Evolutionary conservation across 37 sponge, comb jelly and placozoan genomes (phyloP), one percentile per base, ranked within the genome.

Genomic region (Corticium candelabrum): DNA sequence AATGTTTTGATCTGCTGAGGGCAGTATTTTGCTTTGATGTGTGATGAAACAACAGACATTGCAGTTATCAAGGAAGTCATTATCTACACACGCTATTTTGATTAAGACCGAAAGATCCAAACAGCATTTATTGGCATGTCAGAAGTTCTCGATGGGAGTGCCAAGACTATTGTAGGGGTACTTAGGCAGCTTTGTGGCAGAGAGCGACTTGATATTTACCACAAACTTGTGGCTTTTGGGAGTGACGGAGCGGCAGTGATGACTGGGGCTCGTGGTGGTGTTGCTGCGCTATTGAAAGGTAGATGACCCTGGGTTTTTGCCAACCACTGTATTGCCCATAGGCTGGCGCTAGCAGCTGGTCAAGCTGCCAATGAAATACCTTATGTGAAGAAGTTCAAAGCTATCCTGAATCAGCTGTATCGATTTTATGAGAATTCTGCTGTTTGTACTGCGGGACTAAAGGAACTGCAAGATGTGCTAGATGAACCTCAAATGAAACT

Each of bases 291-390:
- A 50, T 50, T 50, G 62, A 50, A 50, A 50, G 62, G 15, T 50
- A 21, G 21, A 21, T 11, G 11, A 27, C 62, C 62, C 15, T 50
- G 62, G 62, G 15, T 50, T 11, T 11, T 80, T 76, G 81, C 40
- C 35, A 84, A 37, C 0, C 85, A 84, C 80, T 84, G 85, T 79
- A 57, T 69, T 68, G 85, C 80, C 40, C 74, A 83, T 3, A 41
- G 72, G 36, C 79, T 83, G 3, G 67, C 84, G 1, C 41, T 83
- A 34, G 84, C 84, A 38, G 68, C 80, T 38, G 34, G 37, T n/a
- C 34, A 81, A 76, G 78, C 78, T 35, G 31, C 80, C 34, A 34
- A 81, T 4, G 39, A 2, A 2, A 34, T 11, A 41, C 29, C 78
- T 35, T 2, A 34, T 57, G 40, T 81, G 1, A 3, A 1, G 3